phyloP scores from a whole-genome alignment of 2,888 invertebrate genomes.

The Meteorus cinctellus region DNA sequence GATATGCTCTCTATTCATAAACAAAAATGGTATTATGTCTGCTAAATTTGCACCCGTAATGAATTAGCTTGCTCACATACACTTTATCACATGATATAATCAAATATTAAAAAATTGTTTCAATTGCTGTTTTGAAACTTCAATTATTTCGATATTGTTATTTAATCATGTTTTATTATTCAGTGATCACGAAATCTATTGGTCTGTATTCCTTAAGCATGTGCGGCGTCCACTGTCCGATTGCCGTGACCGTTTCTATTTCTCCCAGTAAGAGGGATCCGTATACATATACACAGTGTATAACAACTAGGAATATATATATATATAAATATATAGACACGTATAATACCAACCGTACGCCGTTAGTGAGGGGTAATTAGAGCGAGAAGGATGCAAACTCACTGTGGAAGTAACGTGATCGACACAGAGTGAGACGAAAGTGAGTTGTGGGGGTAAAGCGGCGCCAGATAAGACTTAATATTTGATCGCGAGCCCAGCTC shows the following conservation, averaged over 20 bases:
- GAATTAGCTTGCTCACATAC: too few relatives aligned
- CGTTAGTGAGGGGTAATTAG: conserved; percentile 64
- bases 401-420: conserved; percentile 16
- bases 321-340: background rate
- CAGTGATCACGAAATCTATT: too few relatives aligned
- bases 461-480: conserved; percentile 72
- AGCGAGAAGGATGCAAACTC: conserved; percentile 49
- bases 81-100: too few relatives aligned
- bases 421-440: conserved; percentile 48
- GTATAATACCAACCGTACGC: conserved; percentile 6
- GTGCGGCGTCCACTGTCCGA: too few relatives aligned
- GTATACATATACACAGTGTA: background rate
- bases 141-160: too few relatives aligned
- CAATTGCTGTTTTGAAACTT: too few relatives aligned
- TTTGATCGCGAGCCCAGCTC: conserved; percentile 69
- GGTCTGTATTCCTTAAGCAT: too few relatives aligned
- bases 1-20: too few relatives aligned
- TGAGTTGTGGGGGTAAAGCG: conserved; percentile 66
- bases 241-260: background rate
- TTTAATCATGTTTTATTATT: too few relatives aligned
- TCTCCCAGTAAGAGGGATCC: background rate
- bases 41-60: too few relatives aligned
- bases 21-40: too few relatives aligned
- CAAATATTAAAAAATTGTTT: too few relatives aligned
- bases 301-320: background rate